phyloP scores from a whole-genome alignment of 2,113 vertebrate genomes.

The Paedocypris sp. region DNA sequence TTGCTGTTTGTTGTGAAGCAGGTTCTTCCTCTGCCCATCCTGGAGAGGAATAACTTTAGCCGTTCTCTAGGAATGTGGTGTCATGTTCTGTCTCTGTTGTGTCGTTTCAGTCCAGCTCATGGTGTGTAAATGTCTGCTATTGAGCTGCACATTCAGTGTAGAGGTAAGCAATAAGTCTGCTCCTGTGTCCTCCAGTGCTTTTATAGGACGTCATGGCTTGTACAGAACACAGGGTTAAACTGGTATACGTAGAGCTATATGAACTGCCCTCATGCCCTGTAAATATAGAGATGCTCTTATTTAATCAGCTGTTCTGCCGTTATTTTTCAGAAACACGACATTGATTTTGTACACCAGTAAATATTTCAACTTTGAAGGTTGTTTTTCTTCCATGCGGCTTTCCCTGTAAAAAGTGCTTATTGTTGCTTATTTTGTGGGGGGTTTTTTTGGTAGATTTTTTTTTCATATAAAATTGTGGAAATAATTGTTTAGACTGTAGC shows the following conservation, averaged over 20 bases:
- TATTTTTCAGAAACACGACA: conserved; percentile 63
- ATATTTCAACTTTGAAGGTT: conserved; percentile 43
- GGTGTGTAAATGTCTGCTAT: conserved; percentile 41
- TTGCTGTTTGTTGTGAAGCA: neutral
- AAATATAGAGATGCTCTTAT: conserved; percentile 57
- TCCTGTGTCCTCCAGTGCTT: conserved; percentile 48
- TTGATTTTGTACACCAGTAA: conserved; percentile 66
- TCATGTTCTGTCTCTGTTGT: conserved; percentile 6
- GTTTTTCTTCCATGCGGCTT: neutral
- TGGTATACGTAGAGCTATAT: conserved; percentile 34
- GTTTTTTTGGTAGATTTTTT: neutral
- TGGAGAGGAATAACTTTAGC: neutral
- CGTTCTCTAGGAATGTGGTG: conserved; percentile 13
- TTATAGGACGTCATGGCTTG: conserved; percentile 51
- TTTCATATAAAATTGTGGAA: too few species aligned
- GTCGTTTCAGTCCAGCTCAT: conserved; percentile 20
- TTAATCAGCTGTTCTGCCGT: conserved; percentile 56
- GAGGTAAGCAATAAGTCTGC: conserved; percentile 66
- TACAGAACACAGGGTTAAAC: conserved; percentile 55
- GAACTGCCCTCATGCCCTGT: conserved; percentile 45
- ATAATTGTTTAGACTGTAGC: too few species aligned
- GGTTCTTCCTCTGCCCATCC: neutral
- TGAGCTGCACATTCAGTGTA: conserved; percentile 58
- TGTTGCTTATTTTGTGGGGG: conserved; percentile 1
- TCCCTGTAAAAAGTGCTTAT: too few species aligned